Base-by-base conservation (phyloP, 1,140 invertebrate genomes). In the Ladona fulva region DNA sequence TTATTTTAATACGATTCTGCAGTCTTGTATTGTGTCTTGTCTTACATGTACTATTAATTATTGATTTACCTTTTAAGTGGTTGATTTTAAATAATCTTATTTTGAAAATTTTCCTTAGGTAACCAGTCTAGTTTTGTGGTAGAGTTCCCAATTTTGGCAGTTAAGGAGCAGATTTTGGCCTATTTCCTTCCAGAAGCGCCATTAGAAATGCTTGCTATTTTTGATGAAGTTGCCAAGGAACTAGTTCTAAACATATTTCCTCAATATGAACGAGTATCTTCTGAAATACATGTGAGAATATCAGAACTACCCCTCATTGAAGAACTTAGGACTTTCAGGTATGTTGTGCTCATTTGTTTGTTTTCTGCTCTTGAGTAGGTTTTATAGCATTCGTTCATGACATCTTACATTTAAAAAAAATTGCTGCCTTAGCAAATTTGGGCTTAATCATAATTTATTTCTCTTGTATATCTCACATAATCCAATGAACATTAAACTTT, bases 141-240 rank as follows among this genome's bases (percentile, higher is more conserved):
- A 0, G 95, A 98, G 83, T 99, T 98, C 86, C 92, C 95, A 77
- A 89, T 93, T 81, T 86, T 99, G 77, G 97, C 96, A 0, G 89
- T 91, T 44, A 91, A 95, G 81, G 95, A 98, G 83, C 94, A 97
- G 84, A 93, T 97, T 0, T 86, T 99, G 42, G 97, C 97, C 0
- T 99, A 95, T 85, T 99, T 99, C 83, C 83, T 99, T 66, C 97
- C 97, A 6, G 97, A 99, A 87, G 97, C 97, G 0, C 98, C 98
- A 0, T 90, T 93, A 73, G 95, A 99, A 88, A 97, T 99, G 92
- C 84, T 99, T 14, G 91, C 94, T 82, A 97, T 98, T 78, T 97
- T 99, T 85, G 95, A 99, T 85, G 92, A 96, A 85, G 96, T 97
- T 24, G 95, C 95, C 8, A 97, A 97, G 84, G 95, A 97, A 78